Conservation (phyloP, 2,888 invertebrate genomes). For the Harmothoe impar region DNA sequence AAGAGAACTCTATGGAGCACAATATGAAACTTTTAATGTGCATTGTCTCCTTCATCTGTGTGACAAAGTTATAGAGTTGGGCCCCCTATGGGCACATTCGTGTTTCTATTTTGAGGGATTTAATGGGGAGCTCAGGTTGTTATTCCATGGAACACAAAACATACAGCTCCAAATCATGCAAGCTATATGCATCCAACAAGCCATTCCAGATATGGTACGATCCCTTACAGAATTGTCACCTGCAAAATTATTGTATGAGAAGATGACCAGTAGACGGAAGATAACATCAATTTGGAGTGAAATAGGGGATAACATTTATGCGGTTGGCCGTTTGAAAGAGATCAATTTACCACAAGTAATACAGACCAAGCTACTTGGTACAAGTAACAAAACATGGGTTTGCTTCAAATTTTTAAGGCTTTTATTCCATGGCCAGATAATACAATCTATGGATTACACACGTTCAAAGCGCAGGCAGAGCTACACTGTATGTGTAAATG, state of each 20-base stretch:
- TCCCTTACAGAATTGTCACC: neutral
- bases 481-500: slow-evolving; percentile 39
- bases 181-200: slow-evolving; percentile 62
- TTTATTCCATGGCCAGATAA: slow-evolving; percentile 18
- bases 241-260: slow-evolving; percentile 17
- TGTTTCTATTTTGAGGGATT: slow-evolving; percentile 66
- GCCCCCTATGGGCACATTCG: too few species aligned
- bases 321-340: too few species aligned
- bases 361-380: too few species aligned
- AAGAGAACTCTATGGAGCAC: too few species aligned
- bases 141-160: slow-evolving; percentile 67
- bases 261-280: slow-evolving; percentile 5
- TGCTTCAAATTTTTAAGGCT: neutral
- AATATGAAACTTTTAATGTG: too few species aligned
- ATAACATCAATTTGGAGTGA: neutral
- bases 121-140: slow-evolving; percentile 62
- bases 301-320: neutral
- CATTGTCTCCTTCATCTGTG: too few species aligned
- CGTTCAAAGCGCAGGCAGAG: slow-evolving; percentile 47
- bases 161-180: slow-evolving; percentile 61
- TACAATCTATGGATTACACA: slow-evolving; percentile 60
- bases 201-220: slow-evolving; percentile 57
- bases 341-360: too few species aligned
- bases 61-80: too few species aligned
- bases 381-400: too few species aligned